Base-by-base conservation (phyloP, 2,888 invertebrate species). In the Tridacna gigas region DNA sequence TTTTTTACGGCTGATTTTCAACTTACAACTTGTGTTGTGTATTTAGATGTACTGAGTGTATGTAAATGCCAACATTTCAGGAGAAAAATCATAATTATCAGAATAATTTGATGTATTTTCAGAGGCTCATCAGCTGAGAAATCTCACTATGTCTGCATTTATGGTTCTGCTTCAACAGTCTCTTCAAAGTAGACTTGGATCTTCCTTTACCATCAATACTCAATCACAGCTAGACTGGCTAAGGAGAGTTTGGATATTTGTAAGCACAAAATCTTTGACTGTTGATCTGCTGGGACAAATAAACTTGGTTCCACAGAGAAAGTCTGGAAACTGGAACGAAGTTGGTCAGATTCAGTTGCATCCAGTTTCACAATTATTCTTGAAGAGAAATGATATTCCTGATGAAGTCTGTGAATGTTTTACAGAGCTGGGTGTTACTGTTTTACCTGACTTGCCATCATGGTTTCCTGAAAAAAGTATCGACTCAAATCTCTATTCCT, bases 371-470 rank as follows among this genome's bases (percentile, higher is more conserved):
- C n/a, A 25, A 22, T n/a, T 61, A n/a, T 61, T 74, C 25, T n/a
- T 74, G 45, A 60, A 74, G 28, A 63, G 11, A 7, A 22, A 20
- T n/a, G 61, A 22, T 0, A 22, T 74, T 4, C 37, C 74, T 22
- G 28, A 61, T 18, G 60, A 63, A 13, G 60, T 74, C 12, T 74
- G 37, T n/a, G n/a, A 37, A n/a, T 74, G 74, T 28, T 63, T 74
- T n/a, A 26, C 26, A 11, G 13, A 0, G 9, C 74, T 74, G 15
- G 60, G 45, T 15, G 45, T 20, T 20, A 25, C 20, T 5, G 15
- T 74, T 22, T n/a, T 74, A 45, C 61, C 63, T n/a, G 45, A 60
- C 28, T 63, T 74, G 4, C 74, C 74, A n/a, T 2, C 60, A 26
- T 74, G 74, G 74, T 45, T 74, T 15, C 45, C 60, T 0, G 45